Evolutionary conservation across 2,113 vertebrate genomes (phyloP).

Genomic region (Oncorhynchus mykiss): DNA sequence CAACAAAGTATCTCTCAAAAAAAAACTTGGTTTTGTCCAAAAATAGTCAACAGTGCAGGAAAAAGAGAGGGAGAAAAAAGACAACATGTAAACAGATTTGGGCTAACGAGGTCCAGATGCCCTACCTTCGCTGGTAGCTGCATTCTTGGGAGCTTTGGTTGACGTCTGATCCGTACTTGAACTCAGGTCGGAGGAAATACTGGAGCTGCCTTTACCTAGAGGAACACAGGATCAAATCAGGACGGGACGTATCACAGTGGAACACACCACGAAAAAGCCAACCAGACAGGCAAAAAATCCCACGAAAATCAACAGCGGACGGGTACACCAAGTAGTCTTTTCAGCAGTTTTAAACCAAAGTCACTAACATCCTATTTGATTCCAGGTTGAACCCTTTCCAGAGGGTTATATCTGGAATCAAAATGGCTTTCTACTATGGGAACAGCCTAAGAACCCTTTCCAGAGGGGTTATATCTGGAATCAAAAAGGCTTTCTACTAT

Average conservation of each 20-base stretch:
- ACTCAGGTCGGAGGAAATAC: conserved; percentile 93
- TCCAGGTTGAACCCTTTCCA: too few relatives aligned
- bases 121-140: conserved; percentile 90
- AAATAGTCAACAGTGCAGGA: conserved; percentile 42
- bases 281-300: too few relatives aligned
- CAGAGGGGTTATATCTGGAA: too few relatives aligned
- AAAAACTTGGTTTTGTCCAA: conserved; percentile 32
- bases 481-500: too few relatives aligned
- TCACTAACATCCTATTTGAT: too few relatives aligned
- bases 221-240: conserved; percentile 50
- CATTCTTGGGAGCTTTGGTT: conserved; percentile 88
- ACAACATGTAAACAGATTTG: conserved; percentile 11
- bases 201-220: conserved; percentile 92
- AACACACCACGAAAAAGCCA: neutral
- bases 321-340: too few relatives aligned
- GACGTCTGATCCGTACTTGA: conserved; percentile 91
- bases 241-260: neutral
- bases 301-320: too few relatives aligned
- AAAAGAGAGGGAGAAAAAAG: neutral
- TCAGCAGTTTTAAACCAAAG: too few relatives aligned
- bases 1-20: conserved; percentile 5
- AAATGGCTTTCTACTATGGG: too few relatives aligned
- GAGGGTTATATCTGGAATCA: too few relatives aligned
- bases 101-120: conserved; percentile 71
- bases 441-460: too few relatives aligned